Base-by-base conservation (phyloP, 2,797 vertebrate species). In the Dryobates pubescens region DNA sequence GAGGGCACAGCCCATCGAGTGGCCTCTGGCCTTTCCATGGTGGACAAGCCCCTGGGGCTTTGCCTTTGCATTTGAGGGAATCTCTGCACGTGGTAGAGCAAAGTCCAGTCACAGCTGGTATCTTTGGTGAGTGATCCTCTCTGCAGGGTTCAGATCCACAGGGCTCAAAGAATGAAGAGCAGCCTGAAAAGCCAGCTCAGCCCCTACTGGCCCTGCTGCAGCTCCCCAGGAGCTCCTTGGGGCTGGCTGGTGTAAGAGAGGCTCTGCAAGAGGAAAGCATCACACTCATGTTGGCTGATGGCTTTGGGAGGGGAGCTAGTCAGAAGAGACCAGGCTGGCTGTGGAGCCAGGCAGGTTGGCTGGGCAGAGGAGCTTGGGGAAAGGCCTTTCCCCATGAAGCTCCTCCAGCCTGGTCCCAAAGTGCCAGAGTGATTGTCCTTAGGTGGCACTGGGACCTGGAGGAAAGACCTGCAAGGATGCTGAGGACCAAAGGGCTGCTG, bases 1-100 rank as follows among this genome's bases (percentile, higher is more conserved):
- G 14, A 3, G 4, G 34, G 23, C 59, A 29, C 38, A 78, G 69
- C 59, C 59, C 59, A 26, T 47, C 1, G 1, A 29, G 30, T 15
- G 7, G 30, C 14, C 17, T 41, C 62, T 22, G 67, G 41, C 36
- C 32, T 63, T 43, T 7, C 49, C 45, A 36, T 3, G 9, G 36
- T 6, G 1, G 20, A 16, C 23, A 32, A 30, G 17, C 1, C 7
- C 41, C 3, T 6, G 19, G 10, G 32, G 32, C 3, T 45, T 41
- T 54, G 49, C 49, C 7, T 57, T 47, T 22, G 49, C 12, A 2
- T 27, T 49, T 61, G 20, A 38, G 51, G 6, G 4, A 30, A 78
- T 61, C 58, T 65, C 68, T 71, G 20, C 22, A 2, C 0, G 9
- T 2, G 15, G 53, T 17, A 34, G n/a, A 32, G 51, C n/a, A 49